Conservation (phyloP, 2,888 invertebrate species). For the Drosophila mayaguana region DNA sequence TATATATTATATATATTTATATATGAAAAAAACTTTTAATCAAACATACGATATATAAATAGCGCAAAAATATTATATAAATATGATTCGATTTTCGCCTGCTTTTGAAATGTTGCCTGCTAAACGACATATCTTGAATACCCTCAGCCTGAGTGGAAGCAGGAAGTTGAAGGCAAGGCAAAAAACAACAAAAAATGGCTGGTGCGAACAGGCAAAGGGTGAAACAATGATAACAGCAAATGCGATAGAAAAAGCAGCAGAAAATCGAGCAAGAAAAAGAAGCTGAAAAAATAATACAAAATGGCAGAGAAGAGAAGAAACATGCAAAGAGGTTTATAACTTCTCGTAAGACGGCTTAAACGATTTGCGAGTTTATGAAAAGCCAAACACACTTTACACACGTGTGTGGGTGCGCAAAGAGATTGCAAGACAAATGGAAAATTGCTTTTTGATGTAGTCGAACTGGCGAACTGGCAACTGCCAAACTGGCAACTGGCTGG, state of each 20-base stretch:
- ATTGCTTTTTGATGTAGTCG: slow-evolving; percentile 78
- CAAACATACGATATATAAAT: neutral
- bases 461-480: slow-evolving; percentile 43
- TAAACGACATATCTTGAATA: neutral
- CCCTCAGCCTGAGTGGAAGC: slow-evolving; percentile 12
- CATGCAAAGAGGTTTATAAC: slow-evolving; percentile 73
- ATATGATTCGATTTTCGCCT: neutral
- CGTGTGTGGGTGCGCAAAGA: slow-evolving; percentile 22
- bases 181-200: neutral
- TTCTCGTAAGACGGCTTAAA: slow-evolving; percentile 78
- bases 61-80: no score
- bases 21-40: no score
- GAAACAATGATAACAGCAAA: slow-evolving; percentile 37
- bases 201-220: slow-evolving; percentile 37
- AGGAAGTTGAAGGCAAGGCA: slow-evolving; percentile 2
- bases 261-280: slow-evolving; percentile 12
- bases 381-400: slow-evolving; percentile 72
- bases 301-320: slow-evolving; percentile 14
- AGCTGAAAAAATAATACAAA: slow-evolving; percentile 23
- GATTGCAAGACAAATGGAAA: slow-evolving; percentile 73
- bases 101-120: neutral
- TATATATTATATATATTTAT: no score
- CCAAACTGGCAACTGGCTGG: slow-evolving; percentile 42
- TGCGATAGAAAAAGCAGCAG: slow-evolving; percentile 33
- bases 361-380: slow-evolving; percentile 79